Conservation (phyloP, 2,113 vertebrate genomes). For the Ophthalmolycus amberensis region DNA sequence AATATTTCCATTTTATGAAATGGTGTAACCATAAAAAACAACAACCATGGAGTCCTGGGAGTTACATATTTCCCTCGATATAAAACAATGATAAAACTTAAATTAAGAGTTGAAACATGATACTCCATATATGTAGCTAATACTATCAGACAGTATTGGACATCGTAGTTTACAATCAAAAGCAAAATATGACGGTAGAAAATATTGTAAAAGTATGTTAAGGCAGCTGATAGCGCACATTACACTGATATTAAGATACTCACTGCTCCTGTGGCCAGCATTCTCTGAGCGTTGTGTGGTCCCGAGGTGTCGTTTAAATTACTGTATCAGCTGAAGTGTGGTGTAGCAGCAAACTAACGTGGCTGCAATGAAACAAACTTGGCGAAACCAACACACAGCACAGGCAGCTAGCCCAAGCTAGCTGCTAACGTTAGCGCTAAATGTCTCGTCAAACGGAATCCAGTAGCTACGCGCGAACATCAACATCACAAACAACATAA, state of each 20-base stretch:
- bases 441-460: not conserved
- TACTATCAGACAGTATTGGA: not conserved
- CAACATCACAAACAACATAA: not conserved
- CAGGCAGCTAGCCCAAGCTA: slow-evolving; percentile 54
- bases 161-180: not conserved
- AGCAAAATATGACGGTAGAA: not conserved
- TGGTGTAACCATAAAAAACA: not conserved
- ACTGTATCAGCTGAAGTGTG: not conserved
- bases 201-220: not conserved
- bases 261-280: slow-evolving; percentile 86
- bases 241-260: slow-evolving; percentile 47
- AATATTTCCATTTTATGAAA: not conserved
- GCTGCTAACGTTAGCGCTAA: slow-evolving; percentile 51
- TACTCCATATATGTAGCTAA: not conserved
- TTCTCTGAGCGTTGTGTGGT: slow-evolving; percentile 58
- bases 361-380: slow-evolving; percentile 23
- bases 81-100: not conserved
- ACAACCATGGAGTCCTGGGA: not conserved
- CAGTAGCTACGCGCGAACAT: not conserved
- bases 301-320: slow-evolving; percentile 13
- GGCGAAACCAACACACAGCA: not conserved
- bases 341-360: not conserved
- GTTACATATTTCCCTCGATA: not conserved
- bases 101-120: not conserved
- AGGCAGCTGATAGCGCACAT: not conserved